Base-by-base conservation (phyloP, 2,113 vertebrate genomes). In the Pterophyllum scalare region DNA sequence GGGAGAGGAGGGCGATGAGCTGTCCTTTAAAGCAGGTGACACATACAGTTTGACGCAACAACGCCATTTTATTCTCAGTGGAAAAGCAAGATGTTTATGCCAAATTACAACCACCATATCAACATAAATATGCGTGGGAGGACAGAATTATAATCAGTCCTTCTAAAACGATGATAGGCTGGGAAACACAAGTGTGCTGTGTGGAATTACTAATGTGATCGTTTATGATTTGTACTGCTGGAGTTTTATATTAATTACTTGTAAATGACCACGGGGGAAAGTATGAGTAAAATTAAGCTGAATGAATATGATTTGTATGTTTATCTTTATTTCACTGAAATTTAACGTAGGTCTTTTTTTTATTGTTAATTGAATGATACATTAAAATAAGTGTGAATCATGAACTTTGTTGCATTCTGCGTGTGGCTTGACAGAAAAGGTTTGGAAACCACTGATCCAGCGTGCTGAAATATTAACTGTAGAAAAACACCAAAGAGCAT, bases 11-110 rank as follows among this genome's bases (percentile, higher is more conserved):
- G 85, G 91, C 0, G 96, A 96, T 64, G 96, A 96, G 90, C 94
- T 96, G 79, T 95, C 94, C 62, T 96, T 96, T 75, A 96, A 91
- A 96, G 91, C 95, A 96, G 95, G 95, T 96, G 86, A 94, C 22
- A 58, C 57, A 84, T 59, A 1, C 80, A 58, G 77, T 77, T 49
- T 80, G 79, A 80, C 40, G 24, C 19, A 6, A 38, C 82, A 49
- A 70, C 3, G 4, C n/a, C n/a, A 46, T 62, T 59, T 72, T 79
- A 33, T 65, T 46, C 22, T 56, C 38, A 15, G 5, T 59, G 38
- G 84, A 74, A 49, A 57, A 65, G 22, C 52, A 40, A 17, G 26
- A 26, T 49, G 59, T 52, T 40, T 40, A 49, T 19, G n/a, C 15
- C 72, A 15, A 77, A 52, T 75, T 78, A 79, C 46, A 85, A 67